Conservation (phyloP, 2,888 invertebrate species). For the Encarsia formosa region DNA sequence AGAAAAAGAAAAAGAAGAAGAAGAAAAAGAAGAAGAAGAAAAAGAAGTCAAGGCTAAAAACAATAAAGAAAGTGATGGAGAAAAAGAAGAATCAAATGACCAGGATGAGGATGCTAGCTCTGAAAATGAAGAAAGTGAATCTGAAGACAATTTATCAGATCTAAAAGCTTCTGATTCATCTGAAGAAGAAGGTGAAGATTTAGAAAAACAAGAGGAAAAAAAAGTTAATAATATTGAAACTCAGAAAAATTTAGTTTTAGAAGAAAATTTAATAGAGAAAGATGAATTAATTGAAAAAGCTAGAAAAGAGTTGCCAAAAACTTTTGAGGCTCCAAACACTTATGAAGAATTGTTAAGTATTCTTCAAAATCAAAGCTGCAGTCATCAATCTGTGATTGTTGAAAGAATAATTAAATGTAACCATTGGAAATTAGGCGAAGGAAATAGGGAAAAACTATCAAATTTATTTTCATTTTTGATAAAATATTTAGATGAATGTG, state of each 20-base stretch:
- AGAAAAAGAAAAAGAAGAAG: constrained; percentile 33
- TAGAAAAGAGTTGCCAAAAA: constrained; percentile 59
- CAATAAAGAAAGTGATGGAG: constrained; percentile 8
- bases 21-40: constrained; percentile 34
- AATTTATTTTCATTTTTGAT: constrained; percentile 72
- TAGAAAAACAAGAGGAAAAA: constrained; percentile 43
- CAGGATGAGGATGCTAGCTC: constrained; percentile 27
- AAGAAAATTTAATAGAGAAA: constrained; percentile 3
- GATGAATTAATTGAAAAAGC: constrained; percentile 53
- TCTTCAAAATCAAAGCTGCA: constrained; percentile 59
- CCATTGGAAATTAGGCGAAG: constrained; percentile 74
- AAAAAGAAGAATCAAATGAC: constrained; percentile 37
- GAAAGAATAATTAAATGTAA: constrained; percentile 83
- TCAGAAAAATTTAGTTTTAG: neutral
- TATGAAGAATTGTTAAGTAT: constrained; percentile 64
- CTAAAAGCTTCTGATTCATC: constrained; percentile 24
- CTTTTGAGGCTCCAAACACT: constrained; percentile 58
- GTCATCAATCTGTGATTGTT: constrained; percentile 68
- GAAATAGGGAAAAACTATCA: constrained; percentile 73
- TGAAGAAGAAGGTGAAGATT: constrained; percentile 4
- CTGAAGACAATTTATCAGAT: constrained; percentile 39
- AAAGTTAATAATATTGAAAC: constrained; percentile 20
- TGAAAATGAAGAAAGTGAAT: constrained; percentile 27
- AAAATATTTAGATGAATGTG: constrained; percentile 71
- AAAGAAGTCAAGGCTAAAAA: constrained; percentile 26